phyloP scores from a whole-genome alignment of 2,113 vertebrate species.

The Vidua macroura region DNA sequence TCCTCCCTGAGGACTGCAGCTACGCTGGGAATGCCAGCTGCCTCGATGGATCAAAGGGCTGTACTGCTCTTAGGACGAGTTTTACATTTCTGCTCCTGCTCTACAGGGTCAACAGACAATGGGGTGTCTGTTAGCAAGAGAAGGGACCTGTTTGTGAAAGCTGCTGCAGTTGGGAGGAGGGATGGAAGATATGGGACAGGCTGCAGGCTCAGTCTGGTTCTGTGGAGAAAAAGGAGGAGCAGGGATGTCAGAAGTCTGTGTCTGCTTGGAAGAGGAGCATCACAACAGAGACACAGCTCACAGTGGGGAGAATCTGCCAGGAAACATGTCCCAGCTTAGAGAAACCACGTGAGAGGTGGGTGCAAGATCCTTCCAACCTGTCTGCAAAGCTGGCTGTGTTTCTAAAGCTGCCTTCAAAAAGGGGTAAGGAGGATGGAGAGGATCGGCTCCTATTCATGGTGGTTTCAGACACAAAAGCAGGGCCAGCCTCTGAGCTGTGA shows the following conservation, averaged over 20 bases:
- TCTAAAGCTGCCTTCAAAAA: conserved; percentile 31
- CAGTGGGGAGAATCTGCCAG: neutral
- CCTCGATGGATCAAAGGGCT: neutral
- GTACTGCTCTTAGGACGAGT: neutral
- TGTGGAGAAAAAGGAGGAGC: neutral
- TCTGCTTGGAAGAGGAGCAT: neutral
- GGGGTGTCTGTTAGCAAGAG: neutral
- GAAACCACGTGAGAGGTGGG: neutral
- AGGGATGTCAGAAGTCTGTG: neutral
- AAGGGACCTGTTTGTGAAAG: conserved; percentile 15
- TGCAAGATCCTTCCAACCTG: neutral
- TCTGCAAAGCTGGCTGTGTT: neutral
- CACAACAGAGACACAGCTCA: neutral
- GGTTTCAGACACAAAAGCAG: neutral
- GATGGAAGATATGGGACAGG: neutral
- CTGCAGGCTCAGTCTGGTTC: neutral
- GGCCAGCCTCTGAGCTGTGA: neutral
- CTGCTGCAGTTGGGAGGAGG: neutral
- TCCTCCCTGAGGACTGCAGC: conserved; percentile 26
- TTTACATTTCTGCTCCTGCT: conserved; percentile 47
- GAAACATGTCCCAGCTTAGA: neutral
- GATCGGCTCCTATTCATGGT: conserved; percentile 15
- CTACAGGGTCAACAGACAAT: conserved; percentile 21
- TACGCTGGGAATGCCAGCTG: conserved; percentile 46
- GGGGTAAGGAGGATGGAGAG: neutral